Conservation (phyloP, 2,888 invertebrate species). For the Cerceris rybyensis region DNA sequence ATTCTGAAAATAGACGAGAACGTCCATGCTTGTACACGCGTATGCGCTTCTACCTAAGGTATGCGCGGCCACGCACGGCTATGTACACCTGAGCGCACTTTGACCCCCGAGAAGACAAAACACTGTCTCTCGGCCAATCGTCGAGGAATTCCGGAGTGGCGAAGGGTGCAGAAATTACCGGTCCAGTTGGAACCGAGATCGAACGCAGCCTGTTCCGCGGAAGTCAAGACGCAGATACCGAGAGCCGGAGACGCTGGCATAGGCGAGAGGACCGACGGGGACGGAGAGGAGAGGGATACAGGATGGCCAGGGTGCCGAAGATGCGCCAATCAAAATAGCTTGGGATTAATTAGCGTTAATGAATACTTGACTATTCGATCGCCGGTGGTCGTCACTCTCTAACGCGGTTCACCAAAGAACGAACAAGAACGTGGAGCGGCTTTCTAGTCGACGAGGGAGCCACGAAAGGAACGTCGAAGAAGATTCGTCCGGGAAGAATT, state of each 20-base stretch:
- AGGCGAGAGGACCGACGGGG: background rate
- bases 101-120: background rate
- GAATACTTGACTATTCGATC: constrained; percentile 73
- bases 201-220: no score
- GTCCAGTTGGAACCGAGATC: no score
- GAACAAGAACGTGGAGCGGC: no score
- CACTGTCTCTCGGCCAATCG: no score
- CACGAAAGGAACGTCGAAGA: constrained; percentile 9
- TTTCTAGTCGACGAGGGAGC: background rate
- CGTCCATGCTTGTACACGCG: constrained; percentile 17
- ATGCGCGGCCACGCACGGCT: background rate
- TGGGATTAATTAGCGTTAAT: constrained; percentile 78
- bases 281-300: background rate
- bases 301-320: background rate
- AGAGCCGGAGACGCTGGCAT: background rate
- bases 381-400: background rate
- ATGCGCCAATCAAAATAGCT: constrained; percentile 70
- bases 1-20: constrained; percentile 70
- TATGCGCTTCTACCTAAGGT: background rate
- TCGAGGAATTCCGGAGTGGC: no score
- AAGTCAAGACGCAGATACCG: no score
- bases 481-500: constrained; percentile 19
- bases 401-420: no score
- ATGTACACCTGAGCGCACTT: background rate
- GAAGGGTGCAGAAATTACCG: no score